Evolutionary conservation across 2,888 invertebrate species (phyloP), one percentile per base, ranked within the genome.

Genomic region (Brenthis ino): DNA sequence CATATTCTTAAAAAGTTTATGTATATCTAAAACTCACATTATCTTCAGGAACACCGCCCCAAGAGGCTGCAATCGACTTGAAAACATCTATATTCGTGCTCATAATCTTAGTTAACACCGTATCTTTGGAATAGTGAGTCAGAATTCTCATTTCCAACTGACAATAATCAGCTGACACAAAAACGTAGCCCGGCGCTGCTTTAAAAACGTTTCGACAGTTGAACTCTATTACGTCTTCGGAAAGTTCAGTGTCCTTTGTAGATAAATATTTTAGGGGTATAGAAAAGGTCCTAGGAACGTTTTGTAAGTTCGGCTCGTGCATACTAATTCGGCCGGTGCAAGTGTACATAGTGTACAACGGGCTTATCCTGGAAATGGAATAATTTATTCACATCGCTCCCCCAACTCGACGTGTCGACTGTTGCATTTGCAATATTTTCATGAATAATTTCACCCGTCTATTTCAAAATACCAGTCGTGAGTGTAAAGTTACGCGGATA

Each of bases 121-220:
- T 76, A 88, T 99, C 99, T 73, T 94, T 91, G 11, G 97, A 97
- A 71, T 99, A 94, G 89, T 99, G 98, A 20, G 99, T 97, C 77
- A 99, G 91, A 70, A 99, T 95, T 76, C 99, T 94, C 85, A 99
- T 94, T 89, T 99, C 99, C 71, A 99, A 85, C 87, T 99, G 99
- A 78, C 98, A 98, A 89, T 98, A 99, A 92, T 99, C 99, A 0
- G 98, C 98, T 0, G 99, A 96, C 57, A 99, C 86, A 66, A 99
- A 90, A 57, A 96, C 87, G 72, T 90, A 93, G 0, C 94, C 94
- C 50, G 86, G 79, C 1, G 86, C 79, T 0, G 96, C 94, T 72
- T 93, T 87, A 84, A 97, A 97, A n/a, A 95, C 95, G 76, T 94
- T 94, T 64, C 97, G 94, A 72, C 95, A 95, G 82, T 95, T 95